phyloP scores from a whole-genome alignment of 2,888 invertebrate genomes.

The Desoria tigrina region DNA sequence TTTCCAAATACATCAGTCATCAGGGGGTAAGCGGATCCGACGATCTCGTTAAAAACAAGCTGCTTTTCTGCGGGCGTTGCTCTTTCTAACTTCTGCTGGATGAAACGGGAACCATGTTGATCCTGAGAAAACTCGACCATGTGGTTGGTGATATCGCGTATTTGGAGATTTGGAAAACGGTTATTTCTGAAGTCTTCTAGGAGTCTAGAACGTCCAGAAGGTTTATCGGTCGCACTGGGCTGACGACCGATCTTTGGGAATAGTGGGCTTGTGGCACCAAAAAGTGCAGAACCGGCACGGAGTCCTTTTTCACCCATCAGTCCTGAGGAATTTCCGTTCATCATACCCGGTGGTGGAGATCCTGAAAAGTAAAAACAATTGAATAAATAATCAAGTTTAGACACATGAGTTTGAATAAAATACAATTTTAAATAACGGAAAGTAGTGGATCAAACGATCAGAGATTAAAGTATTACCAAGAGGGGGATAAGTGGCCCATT shows the following conservation, averaged over 20 bases:
- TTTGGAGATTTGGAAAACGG: constrained; percentile 67
- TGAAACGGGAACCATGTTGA: constrained; percentile 98
- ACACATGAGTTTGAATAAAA: no score
- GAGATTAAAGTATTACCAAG: no score
- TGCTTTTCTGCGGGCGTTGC: constrained; percentile 95
- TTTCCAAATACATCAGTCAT: constrained; percentile 99
- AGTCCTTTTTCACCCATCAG: constrained; percentile 55
- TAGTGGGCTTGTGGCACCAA: constrained; percentile 75
- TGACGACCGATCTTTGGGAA: constrained; percentile 68
- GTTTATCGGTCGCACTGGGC: constrained; percentile 58
- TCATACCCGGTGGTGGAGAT: constrained; percentile 66
- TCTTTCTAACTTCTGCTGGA: constrained; percentile 97
- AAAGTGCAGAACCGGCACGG: constrained; percentile 64
- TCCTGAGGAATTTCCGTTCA: constrained; percentile 55
- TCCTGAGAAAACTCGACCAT: constrained; percentile 99
- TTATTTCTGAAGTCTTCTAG: constrained; percentile 82
- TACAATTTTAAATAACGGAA: no score
- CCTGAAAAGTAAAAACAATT: constrained; percentile 34
- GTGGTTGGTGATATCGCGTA: constrained; percentile 93
- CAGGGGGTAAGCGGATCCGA: constrained; percentile 88
- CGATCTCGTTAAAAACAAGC: constrained; percentile 96
- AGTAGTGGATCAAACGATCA: no score
- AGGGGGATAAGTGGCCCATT: constrained; percentile 46
- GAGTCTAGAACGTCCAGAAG: constrained; percentile 77
- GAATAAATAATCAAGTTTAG: constrained; percentile 29